Percentiles rank a stretch among this genome's conserved stretches.
These are phyloP conservation scores for Cotesia glomerata DNA, from an alignment of 1,140 invertebrate genomes.

Conservation along the genomic window DNA sequence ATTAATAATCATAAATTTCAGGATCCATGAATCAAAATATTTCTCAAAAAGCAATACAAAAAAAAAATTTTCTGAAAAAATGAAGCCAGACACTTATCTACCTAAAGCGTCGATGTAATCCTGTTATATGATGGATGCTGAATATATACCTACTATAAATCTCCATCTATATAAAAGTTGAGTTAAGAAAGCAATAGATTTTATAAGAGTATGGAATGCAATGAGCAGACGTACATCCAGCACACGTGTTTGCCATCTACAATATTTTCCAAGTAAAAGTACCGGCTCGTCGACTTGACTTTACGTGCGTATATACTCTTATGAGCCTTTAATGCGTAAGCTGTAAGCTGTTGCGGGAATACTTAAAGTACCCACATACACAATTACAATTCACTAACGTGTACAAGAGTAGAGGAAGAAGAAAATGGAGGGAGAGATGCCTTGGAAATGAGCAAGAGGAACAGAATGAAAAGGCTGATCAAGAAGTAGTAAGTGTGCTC, in stretches of 20 bases:
- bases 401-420: neutral
- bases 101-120: no score
- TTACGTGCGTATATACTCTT: constrained; percentile 4
- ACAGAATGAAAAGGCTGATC: neutral
- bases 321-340: neutral
- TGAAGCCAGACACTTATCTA: no score
- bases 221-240: neutral
- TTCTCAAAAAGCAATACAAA: no score
- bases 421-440: neutral
- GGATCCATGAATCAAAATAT: no score
- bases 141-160: no score
- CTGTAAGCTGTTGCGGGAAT: neutral
- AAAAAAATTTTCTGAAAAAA: no score
- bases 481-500: no score
- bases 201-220: neutral
- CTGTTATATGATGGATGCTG: no score
- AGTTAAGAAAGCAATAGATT: neutral
- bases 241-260: constrained; percentile 29
- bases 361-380: neutral
- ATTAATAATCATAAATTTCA: no score
- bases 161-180: neutral
- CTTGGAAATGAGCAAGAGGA: constrained; percentile 2
- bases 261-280: constrained; percentile 25
- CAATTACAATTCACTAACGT: no score
- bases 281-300: neutral